Evolutionary conservation across 2,113 vertebrate genomes (phyloP).

Genomic region (Serinus canaria): DNA sequence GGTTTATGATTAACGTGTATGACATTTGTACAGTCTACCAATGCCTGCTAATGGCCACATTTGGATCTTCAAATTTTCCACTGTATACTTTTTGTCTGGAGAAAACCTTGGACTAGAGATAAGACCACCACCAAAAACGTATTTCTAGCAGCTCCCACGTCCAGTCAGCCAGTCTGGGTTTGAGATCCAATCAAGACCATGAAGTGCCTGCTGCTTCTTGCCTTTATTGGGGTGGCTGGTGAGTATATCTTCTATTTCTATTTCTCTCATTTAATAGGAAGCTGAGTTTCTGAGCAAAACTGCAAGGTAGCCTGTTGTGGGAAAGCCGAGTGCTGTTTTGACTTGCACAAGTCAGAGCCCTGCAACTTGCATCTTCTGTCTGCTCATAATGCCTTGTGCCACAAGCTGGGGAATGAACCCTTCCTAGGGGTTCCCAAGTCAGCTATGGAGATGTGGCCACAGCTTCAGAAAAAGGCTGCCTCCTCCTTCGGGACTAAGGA

Average conservation of each 20-base stretch:
- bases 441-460: background rate
- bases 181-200: background rate
- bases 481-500: background rate
- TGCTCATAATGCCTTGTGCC: background rate
- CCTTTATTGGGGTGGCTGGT: conserved; percentile 22
- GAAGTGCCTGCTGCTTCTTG: background rate
- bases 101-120: conserved; percentile 38
- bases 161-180: background rate
- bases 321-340: background rate
- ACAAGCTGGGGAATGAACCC: background rate
- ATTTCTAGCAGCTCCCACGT: background rate
- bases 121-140: background rate
- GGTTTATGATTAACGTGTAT: background rate
- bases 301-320: background rate
- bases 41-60: background rate
- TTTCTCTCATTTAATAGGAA: background rate
- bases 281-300: background rate
- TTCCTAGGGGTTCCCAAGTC: background rate
- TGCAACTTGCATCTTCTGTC: background rate
- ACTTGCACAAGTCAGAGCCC: background rate
- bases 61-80: background rate
- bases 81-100: background rate
- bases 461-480: background rate
- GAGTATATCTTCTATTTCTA: background rate
- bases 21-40: background rate